phyloP scores from a whole-genome alignment of 1,140 invertebrate species.

The Delia radicum region DNA sequence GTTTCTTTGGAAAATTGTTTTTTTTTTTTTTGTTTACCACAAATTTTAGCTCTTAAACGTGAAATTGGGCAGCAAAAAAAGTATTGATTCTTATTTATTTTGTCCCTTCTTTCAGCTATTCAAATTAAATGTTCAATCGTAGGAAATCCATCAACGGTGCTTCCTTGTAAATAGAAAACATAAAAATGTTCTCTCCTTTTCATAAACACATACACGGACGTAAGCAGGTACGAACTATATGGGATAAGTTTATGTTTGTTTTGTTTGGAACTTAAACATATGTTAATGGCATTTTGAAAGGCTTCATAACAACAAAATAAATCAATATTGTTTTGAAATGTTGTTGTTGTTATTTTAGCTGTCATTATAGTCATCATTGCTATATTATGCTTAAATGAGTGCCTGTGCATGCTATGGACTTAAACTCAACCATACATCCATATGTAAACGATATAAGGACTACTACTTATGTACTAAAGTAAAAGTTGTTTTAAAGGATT shows the following conservation, averaged over 20 bases:
- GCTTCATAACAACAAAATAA: background rate
- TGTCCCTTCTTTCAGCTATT: too few species aligned
- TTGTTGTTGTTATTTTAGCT: background rate
- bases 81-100: too few species aligned
- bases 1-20: too few species aligned
- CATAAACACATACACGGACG: background rate
- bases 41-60: too few species aligned
- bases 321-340: background rate
- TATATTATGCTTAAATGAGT: background rate
- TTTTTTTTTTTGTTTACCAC: too few species aligned
- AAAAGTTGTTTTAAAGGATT: background rate
- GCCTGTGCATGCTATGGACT: background rate
- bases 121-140: too few species aligned
- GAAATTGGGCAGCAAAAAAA: too few species aligned
- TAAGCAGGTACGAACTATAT: background rate
- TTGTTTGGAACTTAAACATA: background rate
- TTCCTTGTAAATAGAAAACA: background rate
- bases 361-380: background rate
- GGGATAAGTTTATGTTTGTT: background rate
- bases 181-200: background rate
- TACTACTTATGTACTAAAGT: background rate
- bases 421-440: background rate
- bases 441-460: background rate
- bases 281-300: slow-evolving; percentile 1
- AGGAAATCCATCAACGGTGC: too few species aligned